Percentiles rank a stretch among this genome's conserved stretches.
Evolutionary conservation across 2,797 vertebrate species (phyloP).

Genomic region (Molossus molossus): DNA sequence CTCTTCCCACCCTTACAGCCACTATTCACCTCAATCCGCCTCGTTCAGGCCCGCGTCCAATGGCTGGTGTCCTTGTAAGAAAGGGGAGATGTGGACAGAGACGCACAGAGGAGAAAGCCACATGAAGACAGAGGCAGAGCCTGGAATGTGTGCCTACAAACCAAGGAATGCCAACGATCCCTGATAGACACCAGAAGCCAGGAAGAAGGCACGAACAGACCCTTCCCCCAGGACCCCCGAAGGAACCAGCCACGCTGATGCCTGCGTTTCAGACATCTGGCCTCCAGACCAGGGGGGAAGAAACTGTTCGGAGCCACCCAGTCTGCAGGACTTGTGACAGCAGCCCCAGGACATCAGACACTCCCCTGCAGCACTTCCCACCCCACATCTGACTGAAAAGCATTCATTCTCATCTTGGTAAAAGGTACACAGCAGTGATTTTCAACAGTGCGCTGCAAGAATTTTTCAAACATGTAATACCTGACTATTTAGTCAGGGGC

Average conservation of each 20-base stretch:
- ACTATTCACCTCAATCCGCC: neutral
- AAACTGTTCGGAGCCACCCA: accelerated
- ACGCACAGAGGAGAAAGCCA: neutral
- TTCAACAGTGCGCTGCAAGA: neutral
- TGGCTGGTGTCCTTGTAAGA: too few species aligned
- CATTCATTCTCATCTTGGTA: accelerated
- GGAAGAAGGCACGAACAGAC: neutral
- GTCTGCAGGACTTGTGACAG: accelerated
- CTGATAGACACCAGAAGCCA: accelerated
- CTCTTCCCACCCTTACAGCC: neutral
- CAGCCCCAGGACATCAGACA: neutral
- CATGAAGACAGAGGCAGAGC: neutral
- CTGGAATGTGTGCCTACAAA: accelerated
- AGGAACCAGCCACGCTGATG: neutral
- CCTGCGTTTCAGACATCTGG: neutral
- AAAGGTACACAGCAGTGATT: neutral
- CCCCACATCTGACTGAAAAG: accelerated
- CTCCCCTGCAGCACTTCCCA: neutral
- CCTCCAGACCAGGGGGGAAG: neutral
- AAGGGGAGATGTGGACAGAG: neutral
- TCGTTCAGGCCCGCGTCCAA: neutral
- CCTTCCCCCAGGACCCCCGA: neutral
- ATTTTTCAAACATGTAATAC: neutral
- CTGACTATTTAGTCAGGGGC: neutral
- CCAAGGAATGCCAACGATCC: neutral